Conservation (phyloP, 2,113 vertebrate genomes). For the Corythornis vintsioides region DNA sequence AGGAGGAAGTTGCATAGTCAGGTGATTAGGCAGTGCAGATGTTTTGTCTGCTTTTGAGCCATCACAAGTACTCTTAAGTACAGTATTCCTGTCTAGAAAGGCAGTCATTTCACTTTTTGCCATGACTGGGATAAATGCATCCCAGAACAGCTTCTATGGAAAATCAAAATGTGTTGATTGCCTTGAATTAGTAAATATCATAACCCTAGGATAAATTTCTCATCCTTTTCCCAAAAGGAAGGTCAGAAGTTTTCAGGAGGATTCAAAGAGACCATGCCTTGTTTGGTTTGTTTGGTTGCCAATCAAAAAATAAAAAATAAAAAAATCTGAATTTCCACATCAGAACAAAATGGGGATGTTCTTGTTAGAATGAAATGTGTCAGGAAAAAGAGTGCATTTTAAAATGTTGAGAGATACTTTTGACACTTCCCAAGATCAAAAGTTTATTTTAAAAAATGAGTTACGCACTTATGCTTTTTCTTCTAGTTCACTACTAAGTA, state of each 20-base stretch:
- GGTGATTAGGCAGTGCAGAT: background rate
- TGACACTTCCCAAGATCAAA: background rate
- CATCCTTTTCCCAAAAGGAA: background rate
- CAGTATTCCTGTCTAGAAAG: background rate
- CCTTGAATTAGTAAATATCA: background rate
- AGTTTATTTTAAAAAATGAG: background rate
- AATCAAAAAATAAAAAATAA: too few species aligned
- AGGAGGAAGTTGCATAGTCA: background rate
- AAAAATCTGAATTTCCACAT: background rate
- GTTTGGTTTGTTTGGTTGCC: background rate
- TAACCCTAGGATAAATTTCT: background rate
- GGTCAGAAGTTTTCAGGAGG: background rate
- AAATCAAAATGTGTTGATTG: background rate
- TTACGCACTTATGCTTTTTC: background rate
- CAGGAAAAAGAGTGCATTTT: background rate
- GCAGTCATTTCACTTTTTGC: background rate
- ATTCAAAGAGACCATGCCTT: background rate
- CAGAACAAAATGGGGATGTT: background rate
- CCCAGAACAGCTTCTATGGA: background rate
- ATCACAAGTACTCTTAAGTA: background rate
- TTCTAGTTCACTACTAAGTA: background rate
- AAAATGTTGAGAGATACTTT: background rate
- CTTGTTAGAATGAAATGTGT: background rate
- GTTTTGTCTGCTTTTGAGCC: background rate
- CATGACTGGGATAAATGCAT: background rate